A percentile compares a stretch with the other conserved stretches of the same genome.
phyloP scores from a whole-genome alignment of 37 sponge, comb jelly and placozoan species.

The Theonella swinhoei region DNA sequence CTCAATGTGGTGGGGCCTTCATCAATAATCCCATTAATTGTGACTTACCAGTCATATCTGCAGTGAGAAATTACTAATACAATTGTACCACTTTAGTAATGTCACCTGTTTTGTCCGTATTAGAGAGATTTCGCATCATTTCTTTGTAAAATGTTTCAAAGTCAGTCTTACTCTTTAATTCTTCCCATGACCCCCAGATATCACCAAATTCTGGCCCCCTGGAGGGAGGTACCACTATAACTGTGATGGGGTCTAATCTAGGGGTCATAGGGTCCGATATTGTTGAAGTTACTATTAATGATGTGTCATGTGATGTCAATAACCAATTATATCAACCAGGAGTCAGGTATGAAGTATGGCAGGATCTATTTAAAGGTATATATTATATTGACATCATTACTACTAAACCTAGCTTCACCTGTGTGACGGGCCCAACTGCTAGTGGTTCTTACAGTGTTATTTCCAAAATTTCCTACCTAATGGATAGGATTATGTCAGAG shows the following conservation, averaged over 20 bases:
- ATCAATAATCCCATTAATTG: constrained; percentile 16
- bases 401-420: too few relatives aligned
- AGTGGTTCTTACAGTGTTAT: too few relatives aligned
- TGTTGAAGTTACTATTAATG: constrained; percentile 49
- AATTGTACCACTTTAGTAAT: too few relatives aligned
- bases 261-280: constrained; percentile 59
- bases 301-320: constrained; percentile 35
- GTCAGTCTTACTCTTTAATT: not conserved
- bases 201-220: constrained; percentile 72
- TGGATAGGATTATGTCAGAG: too few relatives aligned
- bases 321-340: constrained; percentile 13
- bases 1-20: not conserved
- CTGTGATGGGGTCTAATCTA: constrained; percentile 80
- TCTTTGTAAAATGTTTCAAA: not conserved
- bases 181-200: constrained; percentile 17
- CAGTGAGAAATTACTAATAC: too few relatives aligned
- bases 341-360: constrained; percentile 31
- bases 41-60: constrained; percentile 13
- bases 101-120: constrained; percentile 9
- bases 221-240: constrained; percentile 75
- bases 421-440: too few relatives aligned
- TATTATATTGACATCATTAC: too few relatives aligned
- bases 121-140: too few relatives aligned
- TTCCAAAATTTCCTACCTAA: too few relatives aligned
- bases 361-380: too few relatives aligned